phyloP scores from a whole-genome alignment of 2,113 vertebrate species.

The Varanus komodoensis region DNA sequence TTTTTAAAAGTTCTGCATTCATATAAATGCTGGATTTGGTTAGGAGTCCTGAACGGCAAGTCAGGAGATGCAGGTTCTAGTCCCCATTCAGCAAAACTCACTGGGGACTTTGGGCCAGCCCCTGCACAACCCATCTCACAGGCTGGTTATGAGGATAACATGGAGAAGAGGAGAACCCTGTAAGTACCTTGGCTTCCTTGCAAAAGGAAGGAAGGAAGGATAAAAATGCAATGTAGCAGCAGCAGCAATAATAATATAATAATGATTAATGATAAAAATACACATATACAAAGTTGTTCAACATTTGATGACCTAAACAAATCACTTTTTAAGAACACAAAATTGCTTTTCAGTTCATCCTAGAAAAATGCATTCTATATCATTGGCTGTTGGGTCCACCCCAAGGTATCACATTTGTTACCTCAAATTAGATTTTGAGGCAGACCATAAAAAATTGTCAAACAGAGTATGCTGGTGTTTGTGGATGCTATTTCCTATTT shows the following conservation, averaged over 20 bases:
- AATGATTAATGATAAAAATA: not conserved
- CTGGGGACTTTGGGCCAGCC: too few relatives aligned
- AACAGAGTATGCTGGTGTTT: slow-evolving; percentile 10
- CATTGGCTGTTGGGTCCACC: not conserved
- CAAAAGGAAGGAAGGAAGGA: too few relatives aligned
- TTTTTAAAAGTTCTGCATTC: not conserved
- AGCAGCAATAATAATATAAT: too few relatives aligned
- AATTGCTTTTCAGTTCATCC: not conserved
- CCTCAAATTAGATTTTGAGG: not conserved
- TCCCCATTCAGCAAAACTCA: too few relatives aligned
- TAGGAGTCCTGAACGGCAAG: too few relatives aligned
- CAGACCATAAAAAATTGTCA: slow-evolving; percentile 10
- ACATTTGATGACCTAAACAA: not conserved
- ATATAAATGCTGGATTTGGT: not conserved
- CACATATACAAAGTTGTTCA: not conserved
- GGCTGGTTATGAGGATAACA: too few relatives aligned
- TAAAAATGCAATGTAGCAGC: too few relatives aligned
- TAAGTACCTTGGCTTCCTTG: too few relatives aligned
- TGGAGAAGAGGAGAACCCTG: too few relatives aligned
- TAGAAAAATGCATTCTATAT: slow-evolving; percentile 4
- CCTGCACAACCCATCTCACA: too few relatives aligned
- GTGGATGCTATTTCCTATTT: not conserved
- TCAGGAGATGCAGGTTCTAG: too few relatives aligned
- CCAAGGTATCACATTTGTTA: not conserved
- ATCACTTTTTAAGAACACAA: not conserved